Base-by-base conservation (phyloP, 1,140 invertebrate genomes). In the Drosophila littoralis region DNA sequence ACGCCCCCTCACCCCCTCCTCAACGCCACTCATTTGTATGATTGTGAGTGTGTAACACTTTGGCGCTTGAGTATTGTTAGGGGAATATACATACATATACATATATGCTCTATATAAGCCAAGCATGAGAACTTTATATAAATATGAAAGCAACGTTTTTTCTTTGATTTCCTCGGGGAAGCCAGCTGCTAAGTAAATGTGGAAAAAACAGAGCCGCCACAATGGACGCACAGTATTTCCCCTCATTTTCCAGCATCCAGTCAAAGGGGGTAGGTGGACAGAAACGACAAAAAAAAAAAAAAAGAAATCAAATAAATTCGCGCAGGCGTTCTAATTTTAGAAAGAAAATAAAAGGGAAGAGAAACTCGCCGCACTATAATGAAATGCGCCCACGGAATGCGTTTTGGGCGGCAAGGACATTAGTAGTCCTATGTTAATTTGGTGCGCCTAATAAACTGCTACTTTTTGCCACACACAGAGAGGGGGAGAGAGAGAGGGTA, bases 391-490 rank as follows among this genome's bases (percentile, higher is more conserved):
- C 35, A 8, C 12, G 17, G 28, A 13, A 8, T 10, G 33, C 1
- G 15, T 35, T 17, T 52, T 43, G 64, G 52, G 58, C 17, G 59
- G 50, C 8, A 46, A 75, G 69, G 68, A 88, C 83, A 89, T 88
- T 88, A 88, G 83, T 80, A 74, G 76, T 77, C 66, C 79, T 68
- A 78, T 84, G 84, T 89, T 89, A 89, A 89, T 89, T 89, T 89
- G 84, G 80, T 89, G 84, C 75, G 84, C 84, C 84, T 90, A 89
- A 89, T 89, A 89, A 89, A 89, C 84, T 89, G 84, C 84, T 81
- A 89, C 84, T 88, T 84, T 80, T 71, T 64, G 38, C 36, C 76
- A 63, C 59, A 43, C 63, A 60, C 55, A 54, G 63, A 38, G 32
- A 35, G 15, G 13, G n/a, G 46, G 13, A 6, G 6, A 36, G 32